Conservation (phyloP, 2,888 invertebrate genomes). For the Drosophila nr. medialis region DNA sequence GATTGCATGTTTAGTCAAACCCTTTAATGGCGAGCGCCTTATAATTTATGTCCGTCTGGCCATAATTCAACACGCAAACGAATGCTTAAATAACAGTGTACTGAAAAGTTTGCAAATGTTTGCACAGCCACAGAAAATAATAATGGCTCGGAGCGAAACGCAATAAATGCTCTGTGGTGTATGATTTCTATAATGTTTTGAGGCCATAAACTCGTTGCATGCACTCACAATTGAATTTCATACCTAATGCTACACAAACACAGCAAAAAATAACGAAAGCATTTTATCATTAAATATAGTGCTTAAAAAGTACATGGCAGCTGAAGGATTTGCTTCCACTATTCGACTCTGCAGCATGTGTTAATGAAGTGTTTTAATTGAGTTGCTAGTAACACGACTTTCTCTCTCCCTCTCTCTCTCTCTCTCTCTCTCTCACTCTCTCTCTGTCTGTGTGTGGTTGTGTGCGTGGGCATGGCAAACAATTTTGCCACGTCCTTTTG, state of each 20-base stretch:
- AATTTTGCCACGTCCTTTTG: constrained; percentile 18
- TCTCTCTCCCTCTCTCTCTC: background rate
- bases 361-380: constrained; percentile 62
- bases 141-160: background rate
- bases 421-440: background rate
- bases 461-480: constrained; percentile 4
- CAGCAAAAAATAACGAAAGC: background rate
- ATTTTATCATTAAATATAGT: background rate
- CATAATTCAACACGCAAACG: constrained; percentile 66
- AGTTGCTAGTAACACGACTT: constrained; percentile 21
- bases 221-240: constrained; percentile 31
- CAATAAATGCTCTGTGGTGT: constrained; percentile 14
- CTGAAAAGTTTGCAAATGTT: constrained; percentile 29
- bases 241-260: background rate
- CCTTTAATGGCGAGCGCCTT: constrained; percentile 56
- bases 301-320: constrained; percentile 8
- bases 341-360: constrained; percentile 12
- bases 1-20: constrained; percentile 62
- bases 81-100: constrained; percentile 65
- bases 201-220: constrained; percentile 27
- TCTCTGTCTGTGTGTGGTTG: background rate
- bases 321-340: constrained; percentile 9
- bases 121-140: constrained; percentile 13
- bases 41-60: constrained; percentile 50
- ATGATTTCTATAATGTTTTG: constrained; percentile 25